Evolutionary conservation across 2,888 invertebrate genomes (phyloP), one percentile per base, ranked within the genome.

Genomic region (Athalia circularis): DNA sequence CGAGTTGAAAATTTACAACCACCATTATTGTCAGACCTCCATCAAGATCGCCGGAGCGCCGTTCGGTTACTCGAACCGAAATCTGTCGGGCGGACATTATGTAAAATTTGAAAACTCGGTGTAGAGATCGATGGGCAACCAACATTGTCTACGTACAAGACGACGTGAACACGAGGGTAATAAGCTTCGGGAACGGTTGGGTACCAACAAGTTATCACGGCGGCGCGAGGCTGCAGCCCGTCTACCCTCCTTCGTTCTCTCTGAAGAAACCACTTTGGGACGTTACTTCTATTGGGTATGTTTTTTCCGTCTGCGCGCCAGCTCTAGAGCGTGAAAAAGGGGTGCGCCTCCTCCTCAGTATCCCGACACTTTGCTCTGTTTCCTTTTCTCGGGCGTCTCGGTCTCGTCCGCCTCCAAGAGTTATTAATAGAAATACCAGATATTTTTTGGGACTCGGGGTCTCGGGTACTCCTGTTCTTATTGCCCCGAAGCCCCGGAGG

Each of bases 221-320:
- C 0, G 15, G 8, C 0, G 15, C 57, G 45, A n/a, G 45, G 0
- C 45, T 57, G 47, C 52, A 13, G 11, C 68, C 72, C 59, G 7
- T 29, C 29, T 29, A 29, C 29, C 29, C 29, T 2, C 29, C 29
- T 29, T 29, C 29, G 29, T 29, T 29, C 29, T 29, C 29, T 29
- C 29, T 29, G 45, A 43, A 62, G 62, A 61, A 75, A 64, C 62
- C 62, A 64, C 75, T 75, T 52, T 29, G 48, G 64, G 15, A 5
- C 43, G 61, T 64, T 75, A 75, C 29, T 62, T 75, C 62, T 75
- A 75, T 75, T 75, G 75, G 75, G 75, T 75, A 75, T 72, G n/a
- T 62, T 75, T 75, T 75, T 75, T 75, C 75, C 62, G 75, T 75
- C 75, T 75, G 75, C 75, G 62, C 75, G 75, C 50, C 75, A 62